Conservation (phyloP, 1,140 invertebrate genomes). For the Manduca sexta region DNA sequence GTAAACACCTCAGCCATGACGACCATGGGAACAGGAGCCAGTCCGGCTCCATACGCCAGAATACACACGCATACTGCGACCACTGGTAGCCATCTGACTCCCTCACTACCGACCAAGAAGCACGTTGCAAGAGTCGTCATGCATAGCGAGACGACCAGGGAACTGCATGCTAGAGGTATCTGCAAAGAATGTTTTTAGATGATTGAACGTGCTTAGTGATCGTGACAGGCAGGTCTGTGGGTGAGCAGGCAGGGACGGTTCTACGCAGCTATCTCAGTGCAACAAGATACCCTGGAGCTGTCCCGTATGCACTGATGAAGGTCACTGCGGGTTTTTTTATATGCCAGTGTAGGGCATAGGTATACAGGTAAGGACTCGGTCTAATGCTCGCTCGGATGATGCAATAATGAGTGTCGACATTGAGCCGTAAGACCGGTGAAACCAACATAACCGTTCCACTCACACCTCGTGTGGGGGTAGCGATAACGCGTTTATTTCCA, state of each 20-base stretch:
- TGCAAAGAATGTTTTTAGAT: not conserved
- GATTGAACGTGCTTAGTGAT: not conserved
- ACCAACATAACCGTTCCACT: too few species aligned
- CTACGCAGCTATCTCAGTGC: too few species aligned
- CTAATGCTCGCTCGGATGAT: too few species aligned
- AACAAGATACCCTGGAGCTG: too few species aligned
- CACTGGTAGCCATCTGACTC: constrained; percentile 24
- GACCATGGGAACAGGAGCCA: constrained; percentile 33
- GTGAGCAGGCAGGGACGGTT: not conserved
- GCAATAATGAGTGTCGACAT: too few species aligned
- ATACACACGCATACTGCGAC: constrained; percentile 26
- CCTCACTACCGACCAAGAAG: constrained; percentile 17
- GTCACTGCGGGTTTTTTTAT: too few species aligned
- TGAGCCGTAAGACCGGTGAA: too few species aligned
- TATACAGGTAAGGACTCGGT: too few species aligned
- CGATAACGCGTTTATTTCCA: too few species aligned
- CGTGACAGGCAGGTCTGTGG: not conserved
- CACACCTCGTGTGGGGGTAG: too few species aligned
- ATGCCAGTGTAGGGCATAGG: too few species aligned
- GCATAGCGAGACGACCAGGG: constrained; percentile 26
- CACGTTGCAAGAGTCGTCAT: constrained; percentile 28
- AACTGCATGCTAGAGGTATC: constrained; percentile 32
- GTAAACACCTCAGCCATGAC: constrained; percentile 40
- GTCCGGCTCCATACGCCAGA: constrained; percentile 30
- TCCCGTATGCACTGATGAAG: too few species aligned